Conservation (phyloP, 2,888 invertebrate genomes). For the Morpho helenor region DNA sequence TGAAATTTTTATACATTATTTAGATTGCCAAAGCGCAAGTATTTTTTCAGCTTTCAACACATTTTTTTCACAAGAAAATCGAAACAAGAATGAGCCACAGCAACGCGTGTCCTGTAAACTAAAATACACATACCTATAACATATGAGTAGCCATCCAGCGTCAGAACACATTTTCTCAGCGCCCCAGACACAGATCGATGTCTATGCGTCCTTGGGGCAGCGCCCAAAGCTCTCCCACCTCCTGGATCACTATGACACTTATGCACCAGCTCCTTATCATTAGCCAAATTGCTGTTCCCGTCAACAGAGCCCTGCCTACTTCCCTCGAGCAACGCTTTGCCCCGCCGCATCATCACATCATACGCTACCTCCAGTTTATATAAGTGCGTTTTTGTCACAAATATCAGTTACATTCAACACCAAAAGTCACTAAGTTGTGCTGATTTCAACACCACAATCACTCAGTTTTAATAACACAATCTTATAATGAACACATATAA, state of each 20-base stretch:
- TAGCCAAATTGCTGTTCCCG: slow-evolving; percentile 54
- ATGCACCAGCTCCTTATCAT: slow-evolving; percentile 82
- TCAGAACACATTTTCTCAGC: slow-evolving; percentile 88
- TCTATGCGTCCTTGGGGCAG: slow-evolving; percentile 56
- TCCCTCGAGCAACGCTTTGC: slow-evolving; percentile 67
- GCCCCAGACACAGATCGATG: slow-evolving; percentile 76
- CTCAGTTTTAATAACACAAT: too few relatives aligned
- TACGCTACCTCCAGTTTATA: slow-evolving; percentile 56
- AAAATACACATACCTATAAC: slow-evolving; percentile 86
- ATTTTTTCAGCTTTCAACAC: too few relatives aligned
- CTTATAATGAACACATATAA: too few relatives aligned
- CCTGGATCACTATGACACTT: slow-evolving; percentile 85
- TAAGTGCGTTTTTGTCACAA: not conserved
- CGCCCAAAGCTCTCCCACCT: slow-evolving; percentile 67
- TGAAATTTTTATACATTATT: too few relatives aligned
- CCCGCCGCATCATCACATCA: slow-evolving; percentile 73
- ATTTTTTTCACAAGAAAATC: too few relatives aligned
- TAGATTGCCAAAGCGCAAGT: too few relatives aligned
- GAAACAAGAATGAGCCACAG: too few relatives aligned
- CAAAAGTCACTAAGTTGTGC: not conserved
- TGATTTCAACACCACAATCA: too few relatives aligned
- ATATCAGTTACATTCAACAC: slow-evolving; percentile 3
- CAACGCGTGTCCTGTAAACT: not conserved
- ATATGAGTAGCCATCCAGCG: slow-evolving; percentile 91
- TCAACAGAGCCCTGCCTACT: slow-evolving; percentile 73